Evolutionary conservation across 30 jellyfish, hydroid and myxozoan genomes (phyloP).

Genomic region (Pelagia noctiluca): DNA sequence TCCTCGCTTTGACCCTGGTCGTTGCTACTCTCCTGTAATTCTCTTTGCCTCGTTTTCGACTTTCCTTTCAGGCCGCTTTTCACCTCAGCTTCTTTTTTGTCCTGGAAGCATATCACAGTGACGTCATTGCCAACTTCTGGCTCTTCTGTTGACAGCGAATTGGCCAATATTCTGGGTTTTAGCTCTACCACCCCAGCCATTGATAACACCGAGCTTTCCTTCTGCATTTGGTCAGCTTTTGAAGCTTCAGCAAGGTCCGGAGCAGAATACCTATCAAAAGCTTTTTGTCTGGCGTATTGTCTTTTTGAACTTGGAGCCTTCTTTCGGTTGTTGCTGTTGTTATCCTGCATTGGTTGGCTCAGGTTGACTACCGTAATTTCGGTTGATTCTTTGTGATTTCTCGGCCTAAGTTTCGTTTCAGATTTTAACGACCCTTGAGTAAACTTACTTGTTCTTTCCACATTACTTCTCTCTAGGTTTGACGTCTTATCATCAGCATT

Average conservation of each 20-base stretch:
- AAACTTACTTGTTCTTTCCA: too few species aligned
- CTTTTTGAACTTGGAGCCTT: slow-evolving; percentile 28
- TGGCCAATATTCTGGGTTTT: slow-evolving; percentile 46
- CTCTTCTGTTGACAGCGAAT: slow-evolving; percentile 50
- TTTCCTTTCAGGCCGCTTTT: too few species aligned
- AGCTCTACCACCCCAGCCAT: slow-evolving; percentile 44
- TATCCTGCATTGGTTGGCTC: background rate
- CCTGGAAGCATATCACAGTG: background rate
- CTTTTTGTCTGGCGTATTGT: slow-evolving; percentile 45
- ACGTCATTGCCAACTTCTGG: slow-evolving; percentile 56
- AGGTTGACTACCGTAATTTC: too few species aligned
- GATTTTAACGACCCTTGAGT: too few species aligned
- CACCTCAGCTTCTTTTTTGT: slow-evolving; percentile 13
- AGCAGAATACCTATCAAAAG: slow-evolving; percentile 55
- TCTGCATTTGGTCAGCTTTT: background rate
- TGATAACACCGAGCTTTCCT: background rate
- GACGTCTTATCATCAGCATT: background rate
- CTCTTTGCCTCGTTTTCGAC: too few species aligned
- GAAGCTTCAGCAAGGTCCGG: slow-evolving; percentile 35
- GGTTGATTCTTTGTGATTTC: too few species aligned
- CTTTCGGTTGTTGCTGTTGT: background rate
- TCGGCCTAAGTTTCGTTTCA: too few species aligned
- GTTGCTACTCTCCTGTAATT: too few species aligned
- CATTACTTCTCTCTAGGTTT: background rate
- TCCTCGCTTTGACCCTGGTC: too few species aligned